Percentiles rank a stretch among this genome's conserved stretches.
Conservation (phyloP, 2,113 vertebrate genomes). For the Scatophagus argus region DNA sequence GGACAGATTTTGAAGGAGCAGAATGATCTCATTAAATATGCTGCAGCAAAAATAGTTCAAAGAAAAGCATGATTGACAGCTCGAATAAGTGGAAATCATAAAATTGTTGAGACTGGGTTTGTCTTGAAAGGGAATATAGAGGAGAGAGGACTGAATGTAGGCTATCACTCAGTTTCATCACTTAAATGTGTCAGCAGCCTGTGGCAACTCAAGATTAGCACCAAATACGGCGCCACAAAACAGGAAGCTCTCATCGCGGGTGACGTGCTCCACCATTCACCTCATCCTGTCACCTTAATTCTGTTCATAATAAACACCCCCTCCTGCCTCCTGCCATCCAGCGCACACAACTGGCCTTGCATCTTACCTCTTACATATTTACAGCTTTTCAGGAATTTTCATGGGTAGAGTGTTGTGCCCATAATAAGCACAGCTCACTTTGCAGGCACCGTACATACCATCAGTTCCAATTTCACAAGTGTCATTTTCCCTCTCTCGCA, state of each 20-base stretch:
- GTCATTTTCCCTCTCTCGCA: conserved; percentile 53
- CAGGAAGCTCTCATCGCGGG: conserved; percentile 28
- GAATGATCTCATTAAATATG: conserved; percentile 47
- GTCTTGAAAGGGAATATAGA: conserved; percentile 37
- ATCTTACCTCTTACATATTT: conserved; percentile 42
- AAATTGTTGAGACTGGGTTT: conserved; percentile 18
- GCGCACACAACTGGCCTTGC: conserved; percentile 4
- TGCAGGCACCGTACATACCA: conserved; percentile 46
- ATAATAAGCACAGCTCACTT: conserved; percentile 66
- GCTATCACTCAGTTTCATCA: conserved; percentile 60
- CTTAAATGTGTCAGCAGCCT: conserved; percentile 64
- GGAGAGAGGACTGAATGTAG: conserved; percentile 38
- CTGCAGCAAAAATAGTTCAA: conserved; percentile 51
- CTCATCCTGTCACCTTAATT: conserved; percentile 58
- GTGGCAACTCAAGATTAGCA: conserved; percentile 64
- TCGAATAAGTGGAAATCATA: conserved; percentile 40
- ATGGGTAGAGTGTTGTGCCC: conserved; percentile 51
- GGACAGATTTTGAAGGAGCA: conserved; percentile 40
- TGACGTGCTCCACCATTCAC: conserved; percentile 12
- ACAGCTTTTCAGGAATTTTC: conserved; percentile 53
- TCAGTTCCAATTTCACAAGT: conserved; percentile 76
- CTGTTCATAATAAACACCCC: conserved; percentile 43
- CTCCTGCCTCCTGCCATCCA: conserved; percentile 17
- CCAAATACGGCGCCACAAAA: conserved; percentile 44
- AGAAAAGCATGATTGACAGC: conserved; percentile 41